Conservation (phyloP, 37 sponge, comb jelly and placozoan genomes). For the Corticium candelabrum region DNA sequence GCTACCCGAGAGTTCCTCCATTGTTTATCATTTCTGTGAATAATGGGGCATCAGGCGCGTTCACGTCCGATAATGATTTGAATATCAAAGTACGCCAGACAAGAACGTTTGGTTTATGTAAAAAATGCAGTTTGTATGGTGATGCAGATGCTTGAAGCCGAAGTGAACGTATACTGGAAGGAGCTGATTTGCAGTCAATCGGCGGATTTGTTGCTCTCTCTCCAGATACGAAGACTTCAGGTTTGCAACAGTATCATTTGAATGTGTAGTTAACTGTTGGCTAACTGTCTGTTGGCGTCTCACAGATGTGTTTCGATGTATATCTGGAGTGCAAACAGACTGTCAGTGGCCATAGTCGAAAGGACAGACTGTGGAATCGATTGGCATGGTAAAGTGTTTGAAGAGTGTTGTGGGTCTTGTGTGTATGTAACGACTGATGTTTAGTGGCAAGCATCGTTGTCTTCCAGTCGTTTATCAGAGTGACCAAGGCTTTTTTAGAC, state of each 20-base stretch:
- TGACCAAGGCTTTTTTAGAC: not conserved
- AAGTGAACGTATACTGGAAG: constrained; percentile 48
- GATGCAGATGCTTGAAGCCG: constrained; percentile 41
- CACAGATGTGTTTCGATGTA: constrained; percentile 48
- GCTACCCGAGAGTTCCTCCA: not conserved
- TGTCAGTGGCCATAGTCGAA: not conserved
- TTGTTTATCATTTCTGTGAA: not conserved
- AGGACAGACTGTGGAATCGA: no score
- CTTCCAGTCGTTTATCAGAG: not conserved
- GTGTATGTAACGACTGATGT: no score
- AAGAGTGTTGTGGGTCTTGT: no score
- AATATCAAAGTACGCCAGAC: constrained; percentile 27
- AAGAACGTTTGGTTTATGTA: not conserved
- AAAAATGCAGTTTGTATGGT: not conserved
- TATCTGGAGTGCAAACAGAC: constrained; percentile 24
- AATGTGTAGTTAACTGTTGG: not conserved
- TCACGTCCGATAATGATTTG: no score
- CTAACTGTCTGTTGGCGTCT: not conserved
- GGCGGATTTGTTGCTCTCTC: constrained; percentile 15
- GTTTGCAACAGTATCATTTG: not conserved
- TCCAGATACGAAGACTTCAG: constrained; percentile 26
- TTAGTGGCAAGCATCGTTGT: not conserved
- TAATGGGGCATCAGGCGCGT: not conserved
- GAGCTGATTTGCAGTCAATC: constrained; percentile 16
- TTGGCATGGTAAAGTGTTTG: no score